Conservation (phyloP, 2,888 invertebrate genomes). For the Polydrusus cervinus region DNA sequence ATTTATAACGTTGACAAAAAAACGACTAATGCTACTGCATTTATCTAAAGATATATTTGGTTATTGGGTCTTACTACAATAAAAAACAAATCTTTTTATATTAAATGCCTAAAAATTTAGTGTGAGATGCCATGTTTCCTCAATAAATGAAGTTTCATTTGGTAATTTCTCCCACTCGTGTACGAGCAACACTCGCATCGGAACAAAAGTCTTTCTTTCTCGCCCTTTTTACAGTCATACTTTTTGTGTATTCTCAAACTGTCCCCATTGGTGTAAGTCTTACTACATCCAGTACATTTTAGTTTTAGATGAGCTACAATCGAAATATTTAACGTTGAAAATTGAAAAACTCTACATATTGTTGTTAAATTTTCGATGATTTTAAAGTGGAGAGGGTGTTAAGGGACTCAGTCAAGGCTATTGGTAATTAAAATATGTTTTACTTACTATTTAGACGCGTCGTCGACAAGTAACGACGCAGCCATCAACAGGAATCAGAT, state of each 20-base stretch:
- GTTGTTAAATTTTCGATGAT: no score
- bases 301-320: constrained; percentile 3
- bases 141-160: constrained; percentile 45
- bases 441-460: no score
- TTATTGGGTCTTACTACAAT: no score
- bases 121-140: constrained; percentile 45
- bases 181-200: constrained; percentile 47
- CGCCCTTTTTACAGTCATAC: constrained; percentile 56
- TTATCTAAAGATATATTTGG: no score
- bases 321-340: neutral
- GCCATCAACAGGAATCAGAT: no score
- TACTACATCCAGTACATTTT: constrained; percentile 57
- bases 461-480: no score
- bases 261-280: constrained; percentile 57
- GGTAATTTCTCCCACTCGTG: constrained; percentile 27
- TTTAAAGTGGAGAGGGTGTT: no score
- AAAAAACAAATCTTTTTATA: neutral
- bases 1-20: no score
- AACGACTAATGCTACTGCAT: no score
- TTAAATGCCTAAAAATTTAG: neutral
- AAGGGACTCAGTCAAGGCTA: no score
- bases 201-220: neutral
- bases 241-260: constrained; percentile 59
- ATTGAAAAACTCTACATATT: no score
- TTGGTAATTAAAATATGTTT: no score